Conservation (phyloP, 2,888 invertebrate species). For the Malacosoma neustria region DNA sequence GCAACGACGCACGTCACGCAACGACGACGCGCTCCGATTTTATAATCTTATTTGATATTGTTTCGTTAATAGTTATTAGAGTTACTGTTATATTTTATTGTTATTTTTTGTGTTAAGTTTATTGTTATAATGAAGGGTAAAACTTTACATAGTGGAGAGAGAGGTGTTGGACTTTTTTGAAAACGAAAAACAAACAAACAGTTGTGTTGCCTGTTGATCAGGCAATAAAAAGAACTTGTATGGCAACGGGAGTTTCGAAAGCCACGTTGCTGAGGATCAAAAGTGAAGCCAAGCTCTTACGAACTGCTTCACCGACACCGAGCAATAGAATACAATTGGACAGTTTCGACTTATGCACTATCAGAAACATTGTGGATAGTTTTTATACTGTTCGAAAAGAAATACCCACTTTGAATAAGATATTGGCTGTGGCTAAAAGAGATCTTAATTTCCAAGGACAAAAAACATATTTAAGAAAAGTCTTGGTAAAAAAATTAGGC, state of each 20-base stretch:
- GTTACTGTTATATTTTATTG: too few species aligned
- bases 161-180: background rate
- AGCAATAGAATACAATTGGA: background rate
- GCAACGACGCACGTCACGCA: too few species aligned
- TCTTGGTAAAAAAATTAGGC: constrained; percentile 6
- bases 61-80: too few species aligned
- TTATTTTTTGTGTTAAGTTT: background rate
- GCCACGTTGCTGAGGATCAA: background rate
- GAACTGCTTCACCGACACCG: background rate
- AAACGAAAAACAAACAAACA: background rate
- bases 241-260: background rate
- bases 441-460: constrained; percentile 15
- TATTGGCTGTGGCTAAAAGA: constrained; percentile 10
- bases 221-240: background rate
- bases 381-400: constrained; percentile 10
- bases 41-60: too few species aligned
- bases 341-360: background rate
- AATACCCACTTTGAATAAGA: constrained; percentile 16
- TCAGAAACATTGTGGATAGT: background rate
- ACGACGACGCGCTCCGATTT: too few species aligned
- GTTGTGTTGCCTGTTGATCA: background rate
- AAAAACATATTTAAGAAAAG: background rate
- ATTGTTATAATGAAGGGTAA: background rate
- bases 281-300: background rate
- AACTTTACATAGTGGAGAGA: background rate